Evolutionary conservation across 2,113 vertebrate species (phyloP).

Genomic region (Poeciliopsis retropinna): DNA sequence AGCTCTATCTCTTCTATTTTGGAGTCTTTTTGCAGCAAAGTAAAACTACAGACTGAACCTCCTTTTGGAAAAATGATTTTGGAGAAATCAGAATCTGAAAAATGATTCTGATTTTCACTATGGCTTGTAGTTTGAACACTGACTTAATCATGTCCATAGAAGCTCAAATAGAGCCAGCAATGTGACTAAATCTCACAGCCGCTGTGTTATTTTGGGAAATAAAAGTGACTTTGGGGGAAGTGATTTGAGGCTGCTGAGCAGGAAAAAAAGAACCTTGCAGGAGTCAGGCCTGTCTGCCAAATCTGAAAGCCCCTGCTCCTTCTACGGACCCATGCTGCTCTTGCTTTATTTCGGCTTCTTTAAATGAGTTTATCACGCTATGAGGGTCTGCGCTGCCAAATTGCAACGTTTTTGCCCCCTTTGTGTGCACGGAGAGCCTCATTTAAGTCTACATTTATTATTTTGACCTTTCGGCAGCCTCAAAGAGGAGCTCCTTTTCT

Average conservation of each 20-base stretch:
- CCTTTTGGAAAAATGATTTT: not conserved
- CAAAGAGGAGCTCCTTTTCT: slow-evolving; percentile 77
- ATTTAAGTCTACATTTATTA: slow-evolving; percentile 91
- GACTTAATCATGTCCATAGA: not conserved
- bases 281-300: slow-evolving; percentile 80
- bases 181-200: not conserved
- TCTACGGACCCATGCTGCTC: slow-evolving; percentile 80
- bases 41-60: too few relatives aligned
- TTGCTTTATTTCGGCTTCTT: slow-evolving; percentile 81
- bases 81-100: too few relatives aligned
- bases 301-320: slow-evolving; percentile 78
- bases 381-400: slow-evolving; percentile 80
- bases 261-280: slow-evolving; percentile 63
- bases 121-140: not conserved
- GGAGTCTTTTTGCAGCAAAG: too few relatives aligned
- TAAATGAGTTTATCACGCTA: slow-evolving; percentile 87
- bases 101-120: not conserved
- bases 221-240: slow-evolving; percentile 21
- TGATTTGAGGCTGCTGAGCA: slow-evolving; percentile 35
- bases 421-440: slow-evolving; percentile 81
- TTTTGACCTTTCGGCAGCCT: slow-evolving; percentile 87
- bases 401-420: slow-evolving; percentile 85
- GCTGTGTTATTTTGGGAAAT: slow-evolving; percentile 13
- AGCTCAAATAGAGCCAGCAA: not conserved
- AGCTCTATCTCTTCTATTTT: not conserved